Evolutionary conservation across 2,113 vertebrate species (phyloP), one percentile per base, ranked within the genome.

Genomic region (Eptesicus fuscus): DNA sequence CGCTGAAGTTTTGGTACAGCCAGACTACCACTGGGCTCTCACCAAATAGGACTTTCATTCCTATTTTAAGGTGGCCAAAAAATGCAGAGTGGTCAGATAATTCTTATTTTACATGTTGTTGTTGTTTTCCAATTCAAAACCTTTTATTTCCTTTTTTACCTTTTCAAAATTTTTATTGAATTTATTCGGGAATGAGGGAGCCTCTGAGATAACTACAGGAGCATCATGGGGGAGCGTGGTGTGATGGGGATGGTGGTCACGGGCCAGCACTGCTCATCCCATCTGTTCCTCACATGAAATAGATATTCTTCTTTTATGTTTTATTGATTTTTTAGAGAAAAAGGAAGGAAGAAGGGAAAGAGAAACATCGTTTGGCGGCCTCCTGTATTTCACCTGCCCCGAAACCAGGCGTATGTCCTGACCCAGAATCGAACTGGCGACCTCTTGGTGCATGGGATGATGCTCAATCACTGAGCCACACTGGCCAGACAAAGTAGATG

Each of bases 1-100:
- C 32, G 70, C 53, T 56, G 44, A 69, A 88, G 79, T 96, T 95
- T 70, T 63, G 65, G 77, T 49, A 11, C 14, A 49, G 63, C 7
- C 51, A 47, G 23, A 37, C 44, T 49, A 69, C 73, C 82, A 56
- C 32, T 18, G 30, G 17, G 7, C 0, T 73, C 5, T 82, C 80
- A 74, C 11, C 49, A 32, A 73, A 82, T 35, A 23, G 67, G 7
- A 44, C 23, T 89, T 88, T 70, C 18, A 49, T 77, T 73, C 25
- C 30, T 44, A 30, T 88, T 69, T 83, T 86, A 67, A 91, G 32
- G 18, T 88, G 32, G 47, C 11, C 25, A 49, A 78, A 89, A 59
- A 32, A n/a, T 42, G 65, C 86, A 22, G 74, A n/a, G 42, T 37
- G 51, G n/a, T 18, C 37, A 78, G 20, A 14, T 20, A 44, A 28